Base-by-base conservation (phyloP, 2,888 invertebrate species). In the Oligia fasciuncula region DNA sequence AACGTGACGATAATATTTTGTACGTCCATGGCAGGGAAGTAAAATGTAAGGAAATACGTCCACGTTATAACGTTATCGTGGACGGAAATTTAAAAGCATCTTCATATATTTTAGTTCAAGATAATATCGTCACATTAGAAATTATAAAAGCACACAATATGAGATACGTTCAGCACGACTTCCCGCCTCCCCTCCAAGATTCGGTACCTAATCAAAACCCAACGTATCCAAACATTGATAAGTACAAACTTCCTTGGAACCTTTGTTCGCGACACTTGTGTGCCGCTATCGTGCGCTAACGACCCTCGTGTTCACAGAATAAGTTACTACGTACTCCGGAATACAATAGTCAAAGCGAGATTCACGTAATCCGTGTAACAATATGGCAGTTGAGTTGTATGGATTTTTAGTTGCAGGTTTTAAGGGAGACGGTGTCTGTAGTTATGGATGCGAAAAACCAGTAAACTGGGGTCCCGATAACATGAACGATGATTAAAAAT, bases 261-360 rank as follows among this genome's bases (percentile, higher is more conserved):
- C 91, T 91, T 92, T 91, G 91, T 91, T 88, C 82, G 85, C 86
- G 85, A 89, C 89, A 92, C 90, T 91, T 85, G 83, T 85, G 86
- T 87, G 77, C 79, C 75, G 83, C 84, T 89, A 89, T 91, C 87
- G 87, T 82, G 74, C 83, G 84, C 90, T 91, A 92, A 93, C 90
- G 89, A 91, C 85, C 87, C 86, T 83, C 71, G 81, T 88, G 90
- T 89, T 89, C 85, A 85, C 77, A 84, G 83, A 88, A 86, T 87
- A 85, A 86, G 83, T 88, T 86, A 85, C 83, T 80, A 76, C 78
- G 73, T 82, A 83, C 80, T 83, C 70, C 69, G 63, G 69, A 54
- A 78, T 63, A 79, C 81, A 84, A 78, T 84, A 85, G 84, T 80
- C 82, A 73, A 85, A 80, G 80, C 66, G 29, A 63, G 62, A 84